Evolutionary conservation across 2,888 invertebrate genomes (phyloP), one percentile per base, ranked within the genome.

Genomic region (Stenichneumon culpator): DNA sequence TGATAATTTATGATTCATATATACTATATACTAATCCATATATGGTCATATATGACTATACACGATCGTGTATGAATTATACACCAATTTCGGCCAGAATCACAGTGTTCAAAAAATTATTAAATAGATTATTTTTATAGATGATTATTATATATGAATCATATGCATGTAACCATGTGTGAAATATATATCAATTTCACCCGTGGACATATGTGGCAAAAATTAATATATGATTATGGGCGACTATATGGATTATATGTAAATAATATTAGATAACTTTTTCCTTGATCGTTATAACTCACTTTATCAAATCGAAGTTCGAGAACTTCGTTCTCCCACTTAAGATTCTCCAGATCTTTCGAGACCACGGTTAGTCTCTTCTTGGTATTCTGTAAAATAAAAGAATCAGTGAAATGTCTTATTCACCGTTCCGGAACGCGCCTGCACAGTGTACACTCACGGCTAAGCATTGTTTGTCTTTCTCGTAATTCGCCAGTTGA

Each of bases 401-500:
- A 16, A 16, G 44, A 16, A 47, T 47, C 57, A 39, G 7, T 69
- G 4, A 0, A 39, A 44, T 9, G 32, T 57, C 16, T 2, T 57
- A 69, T 63, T 57, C 50, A 75, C 16, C 36, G 44, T 78, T 68
- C 9, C 60, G 28, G 16, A 50, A 47, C 28, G 19, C 36, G 32
- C 9, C 36, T 22, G 22, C 19, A 2, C 52, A 22, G 25, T 57
- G 16, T 5, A 70, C 86, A 94, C 95, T 94, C 88, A 96, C 96
- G 86, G 95, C 95, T 86, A 98, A 94, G 65, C 97, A 96, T 86
- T 96, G 95, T 91, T 97, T 98, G 93, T 98, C 98, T 87, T 98
- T 97, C 84, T 97, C 97, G 89, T 98, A 98, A 93, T 97, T 97
- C n/a, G 96, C 96, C 91, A 98, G 95, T 91, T 97, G 97, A 82